These are phyloP conservation scores for Zaprionus ghesquierei DNA, from an alignment of 1,140 invertebrate species.

Conservation along the genomic window DNA sequence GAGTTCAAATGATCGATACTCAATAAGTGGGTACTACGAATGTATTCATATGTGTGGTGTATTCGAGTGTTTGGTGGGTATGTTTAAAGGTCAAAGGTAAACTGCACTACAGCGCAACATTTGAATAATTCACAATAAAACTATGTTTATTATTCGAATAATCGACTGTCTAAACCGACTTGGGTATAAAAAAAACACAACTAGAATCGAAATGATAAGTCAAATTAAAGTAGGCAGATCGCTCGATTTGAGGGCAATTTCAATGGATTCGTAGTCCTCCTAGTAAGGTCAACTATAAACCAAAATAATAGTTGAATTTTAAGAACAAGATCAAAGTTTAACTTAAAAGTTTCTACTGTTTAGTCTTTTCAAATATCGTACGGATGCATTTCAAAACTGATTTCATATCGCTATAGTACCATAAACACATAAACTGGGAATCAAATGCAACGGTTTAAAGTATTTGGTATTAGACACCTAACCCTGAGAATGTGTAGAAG, in stretches of 20 bases:
- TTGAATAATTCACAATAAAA: neutral
- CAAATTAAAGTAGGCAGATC: neutral
- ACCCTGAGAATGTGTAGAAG: neutral
- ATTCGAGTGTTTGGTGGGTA: neutral
- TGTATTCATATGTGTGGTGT: conserved; percentile 22
- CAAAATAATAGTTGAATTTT: neutral
- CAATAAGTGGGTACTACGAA: neutral
- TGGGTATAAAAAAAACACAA: neutral
- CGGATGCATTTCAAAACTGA: conserved; percentile 18
- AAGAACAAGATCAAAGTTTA: neutral
- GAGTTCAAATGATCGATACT: conserved; percentile 3
- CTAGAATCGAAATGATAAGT: neutral
- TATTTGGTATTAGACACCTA: neutral
- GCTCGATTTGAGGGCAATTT: neutral
- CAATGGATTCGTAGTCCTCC: neutral
- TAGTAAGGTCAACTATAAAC: neutral
- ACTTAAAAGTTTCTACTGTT: conserved; percentile 3
- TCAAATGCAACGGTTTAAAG: neutral
- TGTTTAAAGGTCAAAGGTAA: neutral
- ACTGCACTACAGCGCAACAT: neutral
- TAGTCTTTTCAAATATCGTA: neutral
- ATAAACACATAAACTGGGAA: neutral
- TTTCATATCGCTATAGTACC: neutral
- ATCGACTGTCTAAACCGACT: neutral
- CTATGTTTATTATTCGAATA: neutral